Conservation (phyloP, 2,797 vertebrate genomes). For the Liparis tanakae region DNA sequence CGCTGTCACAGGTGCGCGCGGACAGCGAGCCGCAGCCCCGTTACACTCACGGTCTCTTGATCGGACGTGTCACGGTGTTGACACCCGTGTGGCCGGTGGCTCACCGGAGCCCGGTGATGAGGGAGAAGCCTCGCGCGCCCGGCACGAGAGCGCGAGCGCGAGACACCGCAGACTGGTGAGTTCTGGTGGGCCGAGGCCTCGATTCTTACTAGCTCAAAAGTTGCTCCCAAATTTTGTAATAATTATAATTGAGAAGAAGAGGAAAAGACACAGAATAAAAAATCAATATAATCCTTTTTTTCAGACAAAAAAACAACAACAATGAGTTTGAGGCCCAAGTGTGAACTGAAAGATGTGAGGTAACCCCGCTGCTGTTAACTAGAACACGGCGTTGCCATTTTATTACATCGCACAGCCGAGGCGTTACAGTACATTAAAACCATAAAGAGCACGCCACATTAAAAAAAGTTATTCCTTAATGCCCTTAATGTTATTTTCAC, state of each 20-base stretch:
- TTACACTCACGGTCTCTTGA: conserved; percentile 38
- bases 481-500: not conserved
- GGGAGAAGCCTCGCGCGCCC: too few species aligned
- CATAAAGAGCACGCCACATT: not conserved
- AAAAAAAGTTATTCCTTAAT: not conserved
- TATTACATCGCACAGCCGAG: not conserved
- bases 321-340: conserved; percentile 11
- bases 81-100: conserved; percentile 23
- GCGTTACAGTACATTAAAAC: not conserved
- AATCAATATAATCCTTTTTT: too few species aligned
- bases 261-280: too few species aligned
- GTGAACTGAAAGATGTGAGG: conserved; percentile 10
- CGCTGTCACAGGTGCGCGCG: conserved; percentile 30
- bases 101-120: not conserved
- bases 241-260: too few species aligned
- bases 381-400: conserved; percentile 6
- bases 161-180: too few species aligned
- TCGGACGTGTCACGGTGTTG: conserved; percentile 63
- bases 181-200: too few species aligned
- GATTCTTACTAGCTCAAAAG: too few species aligned
- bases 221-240: too few species aligned
- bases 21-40: conserved; percentile 1
- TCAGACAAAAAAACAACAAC: not conserved
- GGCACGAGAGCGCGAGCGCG: too few species aligned
- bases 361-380: not conserved